Evolutionary conservation across 1,140 invertebrate species (phyloP).

Genomic region (Reticulitermes speratus): DNA sequence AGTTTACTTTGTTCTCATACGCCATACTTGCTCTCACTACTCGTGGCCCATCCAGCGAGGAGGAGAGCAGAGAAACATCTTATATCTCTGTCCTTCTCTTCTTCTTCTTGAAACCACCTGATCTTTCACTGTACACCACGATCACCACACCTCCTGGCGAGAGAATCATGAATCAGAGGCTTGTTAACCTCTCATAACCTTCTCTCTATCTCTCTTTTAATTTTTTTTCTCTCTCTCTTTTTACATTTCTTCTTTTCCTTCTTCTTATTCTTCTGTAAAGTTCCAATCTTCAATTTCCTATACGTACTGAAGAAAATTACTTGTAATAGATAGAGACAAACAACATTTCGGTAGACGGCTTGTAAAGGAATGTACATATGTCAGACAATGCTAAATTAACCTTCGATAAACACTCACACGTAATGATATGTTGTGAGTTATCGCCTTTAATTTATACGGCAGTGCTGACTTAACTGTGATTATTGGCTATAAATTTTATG

Average conservation of each 20-base stretch:
- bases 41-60: background rate
- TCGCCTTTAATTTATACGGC: background rate
- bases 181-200: conserved; percentile 27
- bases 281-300: background rate
- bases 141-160: conserved; percentile 21
- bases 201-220: background rate
- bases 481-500: too few relatives aligned
- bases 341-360: too few relatives aligned
- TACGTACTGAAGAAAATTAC: conserved; percentile 7
- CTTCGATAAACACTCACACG: background rate
- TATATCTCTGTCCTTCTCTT: background rate
- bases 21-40: background rate
- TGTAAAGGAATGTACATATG: too few relatives aligned
- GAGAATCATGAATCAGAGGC: conserved; percentile 27
- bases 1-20: background rate
- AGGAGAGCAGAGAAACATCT: background rate
- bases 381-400: too few relatives aligned
- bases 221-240: background rate
- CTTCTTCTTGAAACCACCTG: background rate
- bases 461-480: too few relatives aligned
- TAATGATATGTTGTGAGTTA: background rate
- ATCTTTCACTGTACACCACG: conserved; percentile 1
- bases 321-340: background rate
- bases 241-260: background rate
- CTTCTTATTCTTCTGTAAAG: background rate